A percentile compares a stretch with the other conserved stretches of the same genome.
phyloP scores from a whole-genome alignment of 2,797 vertebrate species.

The Halcyon badia region DNA sequence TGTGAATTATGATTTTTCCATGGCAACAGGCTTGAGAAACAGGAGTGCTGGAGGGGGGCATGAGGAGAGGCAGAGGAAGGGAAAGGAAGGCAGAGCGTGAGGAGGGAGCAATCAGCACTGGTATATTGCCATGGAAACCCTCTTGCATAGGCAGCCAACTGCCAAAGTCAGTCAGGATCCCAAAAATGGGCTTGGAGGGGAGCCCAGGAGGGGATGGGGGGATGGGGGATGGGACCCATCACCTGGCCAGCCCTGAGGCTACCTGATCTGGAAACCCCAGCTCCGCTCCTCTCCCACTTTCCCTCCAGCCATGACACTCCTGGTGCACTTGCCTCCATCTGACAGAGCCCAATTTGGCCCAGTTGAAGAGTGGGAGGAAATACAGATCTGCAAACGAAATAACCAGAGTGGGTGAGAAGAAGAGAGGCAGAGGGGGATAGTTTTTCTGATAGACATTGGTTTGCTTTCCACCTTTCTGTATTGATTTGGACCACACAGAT shows the following conservation, averaged over 20 bases:
- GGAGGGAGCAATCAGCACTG: constrained; percentile 47
- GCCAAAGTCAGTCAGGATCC: constrained; percentile 79
- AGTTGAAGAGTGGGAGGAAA: constrained; percentile 29
- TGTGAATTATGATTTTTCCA: constrained; percentile 70
- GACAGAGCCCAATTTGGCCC: constrained; percentile 26
- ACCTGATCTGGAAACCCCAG: background rate
- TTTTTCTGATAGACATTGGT: constrained; percentile 26
- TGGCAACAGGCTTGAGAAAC: constrained; percentile 71
- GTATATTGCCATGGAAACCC: constrained; percentile 80
- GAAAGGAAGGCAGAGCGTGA: constrained; percentile 60
- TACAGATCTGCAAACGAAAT: background rate
- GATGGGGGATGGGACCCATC: background rate
- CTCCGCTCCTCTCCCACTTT: background rate
- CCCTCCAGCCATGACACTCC: background rate
- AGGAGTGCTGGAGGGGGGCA: constrained; percentile 38
- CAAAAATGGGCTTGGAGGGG: constrained; percentile 23
- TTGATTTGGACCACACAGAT: background rate
- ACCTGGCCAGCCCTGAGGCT: background rate
- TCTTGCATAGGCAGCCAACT: constrained; percentile 70
- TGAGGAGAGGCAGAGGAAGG: constrained; percentile 42
- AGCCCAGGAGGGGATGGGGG: background rate
- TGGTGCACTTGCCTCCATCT: background rate
- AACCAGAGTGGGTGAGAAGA: background rate
- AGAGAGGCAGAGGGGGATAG: background rate
- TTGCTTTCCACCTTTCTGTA: constrained; percentile 49